Percentiles rank a stretch among this genome's conserved stretches.
phyloP scores from a whole-genome alignment of 2,113 vertebrate genomes.

The Neomonachus schauinslandi region DNA sequence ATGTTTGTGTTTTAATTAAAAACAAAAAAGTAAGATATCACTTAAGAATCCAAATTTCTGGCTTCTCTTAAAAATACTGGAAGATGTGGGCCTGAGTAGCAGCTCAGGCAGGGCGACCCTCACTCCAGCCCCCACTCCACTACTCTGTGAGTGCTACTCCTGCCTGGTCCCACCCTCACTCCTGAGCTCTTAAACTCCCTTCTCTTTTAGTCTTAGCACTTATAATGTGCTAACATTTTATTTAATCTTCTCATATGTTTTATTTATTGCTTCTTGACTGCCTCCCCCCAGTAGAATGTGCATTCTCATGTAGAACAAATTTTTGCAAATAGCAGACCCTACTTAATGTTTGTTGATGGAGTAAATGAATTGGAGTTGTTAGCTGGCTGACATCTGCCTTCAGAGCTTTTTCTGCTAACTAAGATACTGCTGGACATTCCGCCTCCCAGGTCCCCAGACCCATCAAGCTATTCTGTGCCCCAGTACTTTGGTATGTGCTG shows the following conservation, averaged over 20 bases:
- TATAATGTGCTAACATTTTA: background rate
- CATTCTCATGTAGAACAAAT: background rate
- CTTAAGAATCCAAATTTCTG: background rate
- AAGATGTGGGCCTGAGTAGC: background rate
- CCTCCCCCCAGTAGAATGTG: background rate
- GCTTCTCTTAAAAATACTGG: background rate
- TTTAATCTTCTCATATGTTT: background rate
- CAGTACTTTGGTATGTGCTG: background rate
- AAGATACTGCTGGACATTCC: background rate
- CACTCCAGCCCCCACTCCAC: accelerated
- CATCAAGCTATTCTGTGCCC: accelerated
- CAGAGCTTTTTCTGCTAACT: background rate
- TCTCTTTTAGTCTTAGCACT: background rate
- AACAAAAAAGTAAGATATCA: background rate
- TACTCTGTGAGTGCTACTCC: background rate
- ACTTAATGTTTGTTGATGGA: background rate
- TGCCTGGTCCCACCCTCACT: background rate
- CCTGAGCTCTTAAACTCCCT: background rate
- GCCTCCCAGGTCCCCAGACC: accelerated
- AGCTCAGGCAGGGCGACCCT: accelerated
- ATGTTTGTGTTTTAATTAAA: background rate
- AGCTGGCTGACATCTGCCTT: background rate
- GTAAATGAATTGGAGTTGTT: background rate
- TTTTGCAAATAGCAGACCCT: background rate
- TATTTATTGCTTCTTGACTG: background rate